Base-by-base conservation (phyloP, 2,797 vertebrate genomes). In the Platalea minor region DNA sequence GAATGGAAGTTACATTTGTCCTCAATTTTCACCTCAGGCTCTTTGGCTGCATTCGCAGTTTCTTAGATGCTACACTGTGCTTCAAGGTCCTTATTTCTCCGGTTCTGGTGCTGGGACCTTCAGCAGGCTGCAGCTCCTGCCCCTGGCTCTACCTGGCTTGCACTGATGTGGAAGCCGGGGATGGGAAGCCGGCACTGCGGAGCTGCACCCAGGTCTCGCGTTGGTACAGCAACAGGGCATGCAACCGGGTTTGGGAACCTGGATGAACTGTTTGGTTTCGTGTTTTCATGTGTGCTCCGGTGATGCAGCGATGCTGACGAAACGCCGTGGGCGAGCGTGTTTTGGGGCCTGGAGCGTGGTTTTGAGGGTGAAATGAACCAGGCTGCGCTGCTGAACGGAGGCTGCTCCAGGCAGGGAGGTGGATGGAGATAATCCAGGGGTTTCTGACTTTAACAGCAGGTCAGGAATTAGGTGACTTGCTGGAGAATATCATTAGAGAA, bases 391-490 rank as follows among this genome's bases (percentile, higher is more conserved):
- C 13, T 60, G 57, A 60, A 60, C 23, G 0, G 12, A 50, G 76
- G 37, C 19, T 85, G 57, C 24, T 56, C 3, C 41, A 43, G 61
- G 69, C 64, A 57, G 57, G 57, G 88, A 84, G 39, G 56, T 50
- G 86, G 69, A 50, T 1, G 7, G 57, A 50, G 65, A 79, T 88
- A 83, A 87, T 83, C 80, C 59, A 9, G 16, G 51, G 35, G 85
- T 14, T 86, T 87, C 84, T 87, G 86, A 84, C 59, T 84, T 91
- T 11, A 83, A 29, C 85, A 95, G 88, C 35, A 57, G 86, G 70
- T 96, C 91, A 94, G 94, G 96, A 96, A 96, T 97, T 97, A 91
- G 80, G 31, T 93, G 86, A 76, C 5, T 91, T 91, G 43, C 64
- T 61, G 37, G 84, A 56, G 65, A 85, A 77, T 88, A 60, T 90